Base-by-base conservation (phyloP, 92 coral and sea anemone species). In the Epizoanthus illoricatus region DNA sequence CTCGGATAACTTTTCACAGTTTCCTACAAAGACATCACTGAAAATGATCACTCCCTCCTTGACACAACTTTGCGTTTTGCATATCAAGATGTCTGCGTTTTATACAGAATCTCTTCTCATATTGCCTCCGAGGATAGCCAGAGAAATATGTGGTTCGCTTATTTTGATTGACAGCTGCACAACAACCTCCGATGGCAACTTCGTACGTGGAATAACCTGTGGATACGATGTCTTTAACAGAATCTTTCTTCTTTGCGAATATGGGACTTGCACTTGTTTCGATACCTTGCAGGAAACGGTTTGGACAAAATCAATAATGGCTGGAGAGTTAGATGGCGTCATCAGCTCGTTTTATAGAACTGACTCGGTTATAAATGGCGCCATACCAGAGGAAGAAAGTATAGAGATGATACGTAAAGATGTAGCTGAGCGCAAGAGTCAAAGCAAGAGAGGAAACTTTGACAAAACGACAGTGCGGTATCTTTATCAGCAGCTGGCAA, bases 401-500 rank as follows among this genome's bases (percentile, higher is more conserved):
- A 16, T 20, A 4, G 16, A 10, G 17, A 68, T 13, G 10, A 39
- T 5, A 4, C 39, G 49, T 68, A 23, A 68, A 68, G 42, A 4
- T 5, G 17, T 17, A 15, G 15, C 21, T 33, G 23, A 16, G 0
- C 6, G 28, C 33, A 24, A 12, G 73, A 68, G 12, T 12, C 45
- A 36, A 36, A 4, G 7, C 23, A 39, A 39, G 15, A 20, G 36
- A 11, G 15, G 56, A 52, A 52, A 1, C 42, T 66, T 6, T 66
- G 71, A 66, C 12, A 28, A 18, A 66, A 33, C 36, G 23, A 4
- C 45, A 68, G 2, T 39, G 73, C 56, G 56, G 12, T 68, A 68
- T 68, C 73, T 68, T 17, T 68, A 68, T 68, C 73, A 68, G 73
- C 52, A 68, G 73, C 73, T 68, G 52, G 73, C 73, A 41, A 39